Evolutionary conservation across 2,888 invertebrate genomes (phyloP), one percentile per base, ranked within the genome.

Genomic region (Tineola bisselliella): DNA sequence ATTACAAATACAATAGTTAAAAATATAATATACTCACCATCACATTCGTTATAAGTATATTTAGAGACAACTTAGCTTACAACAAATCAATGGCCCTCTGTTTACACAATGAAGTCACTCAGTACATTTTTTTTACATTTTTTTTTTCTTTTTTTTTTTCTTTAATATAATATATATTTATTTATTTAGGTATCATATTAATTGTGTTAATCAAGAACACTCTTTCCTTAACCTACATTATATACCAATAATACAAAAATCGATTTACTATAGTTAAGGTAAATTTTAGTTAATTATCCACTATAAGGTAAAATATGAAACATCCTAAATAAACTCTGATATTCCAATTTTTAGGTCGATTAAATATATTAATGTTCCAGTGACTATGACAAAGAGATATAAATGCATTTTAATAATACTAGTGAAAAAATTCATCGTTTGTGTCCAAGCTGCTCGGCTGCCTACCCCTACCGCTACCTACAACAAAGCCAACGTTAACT

Each of bases 241-340:
- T 80, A 84, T 87, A 84, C 84, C 86, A 77, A 84, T 84, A 87
- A 86, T 86, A 87, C 86, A 86, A 86, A 86, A 86, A 87, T 87
- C 83, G 84, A 80, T 86, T 83, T 72, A 82, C 84, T 86, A 86
- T 84, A 86, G 84, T 86, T 84, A 87, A 84, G 86, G 84, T 87
- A 86, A 86, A 86, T 86, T 86, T 87, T 86, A 84, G 84, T 84
- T 84, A 84, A 84, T 86, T 86, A 84, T 84, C 81, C 80, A 81
- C 86, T 86, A 86, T 84, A 84, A 87, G 86, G 86, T 87, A 87
- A 84, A 86, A 84, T 86, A 86, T 84, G 81, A 86, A 81, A 84
- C 84, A 79, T 87, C 84, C 84, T 87, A 86, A 87, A 87, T 87
- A 87, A 87, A 87, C 84, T 87, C 87, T 87, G 87, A 87, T 86